Evolutionary conservation across 2,113 vertebrate species (phyloP), one percentile per base, ranked within the genome.

Genomic region (Rhinogobius similis): DNA sequence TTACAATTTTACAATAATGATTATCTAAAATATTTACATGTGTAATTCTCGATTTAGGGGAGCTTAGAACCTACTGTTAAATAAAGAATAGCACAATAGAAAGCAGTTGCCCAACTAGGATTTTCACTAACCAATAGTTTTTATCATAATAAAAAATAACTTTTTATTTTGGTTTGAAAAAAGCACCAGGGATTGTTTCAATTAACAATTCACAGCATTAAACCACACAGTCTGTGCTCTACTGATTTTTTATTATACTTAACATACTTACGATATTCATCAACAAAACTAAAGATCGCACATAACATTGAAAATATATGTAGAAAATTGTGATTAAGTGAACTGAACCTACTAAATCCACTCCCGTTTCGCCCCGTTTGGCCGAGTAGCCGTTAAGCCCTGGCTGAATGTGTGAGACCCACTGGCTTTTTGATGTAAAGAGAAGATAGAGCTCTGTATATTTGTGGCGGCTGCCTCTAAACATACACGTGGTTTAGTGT

Each of bases 401-500:
- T 36, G 41, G 41, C 41, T 43, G 2, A 3, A 23, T 61, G 58
- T n/a, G 10, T 38, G 58, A 12, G 18, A 61, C 29, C 27, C 27
- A n/a, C n/a, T n/a, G 29, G 8, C 24, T 18, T n/a, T 26, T 26
- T 48, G 14, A 53, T 44, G 14, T 27, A 18, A 61, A n/a, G 16
- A 82, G 56, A 83, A 71, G 74, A 50, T 67, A 66, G 52, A 83
- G 71, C 82, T 61, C 67, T 55, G 23, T 55, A 70, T 62, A 66
- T 76, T 72, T 87, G 76, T 82, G 85, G 81, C 90, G 83, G 86
- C 74, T 59, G 61, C 10, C 38, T 38, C 78, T 82, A 87, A 86
- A 88, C 81, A 82, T 83, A 87, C 63, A 78, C 59, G 29, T 79
- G 89, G 87, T 90, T 86, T 82, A 68, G 71, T 79, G 55, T 91